These are phyloP conservation scores for Tachina grossa DNA, from an alignment of 2,888 invertebrate species.

Conservation along the genomic window DNA sequence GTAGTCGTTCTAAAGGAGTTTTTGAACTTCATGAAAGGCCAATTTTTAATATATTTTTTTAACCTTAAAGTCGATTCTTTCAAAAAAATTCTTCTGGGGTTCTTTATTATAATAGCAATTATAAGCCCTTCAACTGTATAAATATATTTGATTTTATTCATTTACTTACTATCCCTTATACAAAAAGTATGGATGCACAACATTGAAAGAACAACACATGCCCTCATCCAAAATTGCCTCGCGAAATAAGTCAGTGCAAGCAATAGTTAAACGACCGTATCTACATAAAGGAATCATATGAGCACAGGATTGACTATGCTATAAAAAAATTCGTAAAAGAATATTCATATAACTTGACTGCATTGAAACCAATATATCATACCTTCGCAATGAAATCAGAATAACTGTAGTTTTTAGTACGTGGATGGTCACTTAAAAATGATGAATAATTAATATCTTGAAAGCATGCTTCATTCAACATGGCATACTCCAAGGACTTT, in stretches of 20 bases:
- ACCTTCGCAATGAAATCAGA: constrained; percentile 75
- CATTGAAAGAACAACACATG: constrained; percentile 92
- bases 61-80: too few relatives aligned
- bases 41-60: too few relatives aligned
- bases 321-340: background rate
- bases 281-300: constrained; percentile 88
- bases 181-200: constrained; percentile 87
- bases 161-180: constrained; percentile 83
- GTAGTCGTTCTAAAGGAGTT: too few relatives aligned
- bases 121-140: too few relatives aligned
- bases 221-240: constrained; percentile 92
- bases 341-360: background rate
- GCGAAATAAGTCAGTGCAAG: constrained; percentile 88
- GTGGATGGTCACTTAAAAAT: constrained; percentile 60
- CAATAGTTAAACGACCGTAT: constrained; percentile 85
- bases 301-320: constrained; percentile 89
- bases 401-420: constrained; percentile 73
- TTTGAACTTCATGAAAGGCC: background rate
- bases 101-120: too few relatives aligned
- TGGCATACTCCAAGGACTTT: constrained; percentile 84
- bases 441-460: constrained; percentile 73
- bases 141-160: background rate
- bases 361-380: background rate
- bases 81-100: too few relatives aligned
- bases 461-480: constrained; percentile 77